Evolutionary conservation across 2,888 invertebrate genomes (phyloP).

Genomic region (Gastracanthus pulcherrimus): DNA sequence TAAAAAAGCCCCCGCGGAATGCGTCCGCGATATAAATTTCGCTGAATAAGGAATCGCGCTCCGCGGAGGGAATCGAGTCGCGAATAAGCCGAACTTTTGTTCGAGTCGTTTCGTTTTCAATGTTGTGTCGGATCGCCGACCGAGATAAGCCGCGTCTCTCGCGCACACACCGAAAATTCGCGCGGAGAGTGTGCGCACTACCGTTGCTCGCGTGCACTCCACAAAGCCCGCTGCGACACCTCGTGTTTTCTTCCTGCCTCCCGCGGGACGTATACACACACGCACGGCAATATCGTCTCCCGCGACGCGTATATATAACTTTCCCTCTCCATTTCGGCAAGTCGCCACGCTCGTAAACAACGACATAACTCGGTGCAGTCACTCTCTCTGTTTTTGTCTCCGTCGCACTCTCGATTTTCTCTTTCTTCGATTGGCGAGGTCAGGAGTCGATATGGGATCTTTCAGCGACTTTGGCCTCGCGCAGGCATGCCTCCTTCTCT

Average conservation of each 20-base stretch:
- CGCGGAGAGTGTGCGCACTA: neutral
- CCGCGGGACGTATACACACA: no score
- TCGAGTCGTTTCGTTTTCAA: no score
- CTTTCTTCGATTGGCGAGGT: slow-evolving; percentile 42
- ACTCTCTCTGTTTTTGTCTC: no score
- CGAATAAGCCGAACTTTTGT: no score
- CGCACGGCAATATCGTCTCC: no score
- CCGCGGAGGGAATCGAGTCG: no score
- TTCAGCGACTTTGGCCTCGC: neutral
- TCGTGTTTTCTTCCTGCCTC: no score
- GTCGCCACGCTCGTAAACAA: neutral
- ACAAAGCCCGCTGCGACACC: no score
- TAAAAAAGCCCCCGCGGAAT: neutral
- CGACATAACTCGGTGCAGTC: neutral
- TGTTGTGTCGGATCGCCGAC: no score
- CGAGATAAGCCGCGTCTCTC: no score
- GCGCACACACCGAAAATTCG: neutral
- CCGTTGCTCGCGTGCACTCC: neutral
- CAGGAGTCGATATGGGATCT: neutral
- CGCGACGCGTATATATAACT: neutral
- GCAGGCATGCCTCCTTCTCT: no score
- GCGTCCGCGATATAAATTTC: slow-evolving; percentile 26
- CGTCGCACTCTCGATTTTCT: slow-evolving; percentile 31
- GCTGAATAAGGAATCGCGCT: neutral
- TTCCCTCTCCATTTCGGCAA: neutral